These are phyloP conservation scores for Gambusia affinis DNA, from an alignment of 2,113 vertebrate genomes.

Conservation along the genomic window DNA sequence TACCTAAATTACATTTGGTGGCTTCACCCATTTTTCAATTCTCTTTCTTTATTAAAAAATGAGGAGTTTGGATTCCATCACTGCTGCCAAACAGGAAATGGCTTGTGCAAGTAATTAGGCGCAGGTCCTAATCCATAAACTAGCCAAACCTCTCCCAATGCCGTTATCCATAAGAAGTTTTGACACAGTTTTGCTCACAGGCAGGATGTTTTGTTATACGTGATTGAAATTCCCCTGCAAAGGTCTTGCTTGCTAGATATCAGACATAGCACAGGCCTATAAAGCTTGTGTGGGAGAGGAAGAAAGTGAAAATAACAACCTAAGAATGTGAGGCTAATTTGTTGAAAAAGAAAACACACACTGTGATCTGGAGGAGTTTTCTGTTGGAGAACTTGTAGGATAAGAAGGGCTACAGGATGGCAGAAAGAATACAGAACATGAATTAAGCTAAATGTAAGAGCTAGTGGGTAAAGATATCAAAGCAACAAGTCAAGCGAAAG, in stretches of 20 bases:
- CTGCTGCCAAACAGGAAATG: too few relatives aligned
- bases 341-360: conserved; percentile 16
- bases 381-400: conserved; percentile 7
- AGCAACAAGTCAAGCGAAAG: background rate
- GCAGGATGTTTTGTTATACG: background rate
- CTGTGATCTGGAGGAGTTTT: conserved; percentile 19
- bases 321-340: conserved; percentile 6
- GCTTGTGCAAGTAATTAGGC: too few relatives aligned
- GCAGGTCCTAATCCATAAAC: too few relatives aligned
- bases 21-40: too few relatives aligned
- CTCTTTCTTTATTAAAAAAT: too few relatives aligned
- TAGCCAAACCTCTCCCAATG: too few relatives aligned
- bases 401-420: background rate
- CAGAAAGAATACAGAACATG: background rate
- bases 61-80: too few relatives aligned
- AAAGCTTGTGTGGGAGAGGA: background rate
- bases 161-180: background rate
- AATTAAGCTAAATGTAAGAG: background rate
- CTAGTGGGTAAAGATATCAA: background rate
- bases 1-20: too few relatives aligned
- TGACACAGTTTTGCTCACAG: conserved; percentile 6
- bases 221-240: conserved; percentile 43
- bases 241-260: conserved; percentile 15
- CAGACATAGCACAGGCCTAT: background rate
- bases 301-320: conserved; percentile 8